Evolutionary conservation across 1,140 invertebrate genomes (phyloP).

Genomic region (Halyomorpha halys): DNA sequence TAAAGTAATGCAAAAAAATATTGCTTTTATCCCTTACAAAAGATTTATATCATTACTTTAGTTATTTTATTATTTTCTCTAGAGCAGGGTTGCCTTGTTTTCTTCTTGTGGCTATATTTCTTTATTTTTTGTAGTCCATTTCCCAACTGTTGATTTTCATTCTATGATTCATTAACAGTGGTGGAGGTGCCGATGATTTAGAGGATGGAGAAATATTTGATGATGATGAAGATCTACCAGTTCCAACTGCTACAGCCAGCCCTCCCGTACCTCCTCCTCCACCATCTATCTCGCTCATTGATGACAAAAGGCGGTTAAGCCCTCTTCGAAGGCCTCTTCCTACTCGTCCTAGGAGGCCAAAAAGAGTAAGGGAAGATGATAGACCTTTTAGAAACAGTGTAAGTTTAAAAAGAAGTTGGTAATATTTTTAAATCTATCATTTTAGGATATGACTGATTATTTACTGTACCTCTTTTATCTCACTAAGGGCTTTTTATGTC

Average conservation of each 20-base stretch:
- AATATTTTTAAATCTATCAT: conserved; percentile 1
- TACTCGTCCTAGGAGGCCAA: background rate
- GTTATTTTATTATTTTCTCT: too few species aligned
- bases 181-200: conserved; percentile 14
- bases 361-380: background rate
- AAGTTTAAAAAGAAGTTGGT: background rate
- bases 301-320: background rate
- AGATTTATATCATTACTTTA: too few species aligned
- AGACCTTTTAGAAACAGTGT: conserved; percentile 11
- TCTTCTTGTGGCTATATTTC: too few species aligned
- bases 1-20: too few species aligned
- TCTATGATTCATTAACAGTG: background rate
- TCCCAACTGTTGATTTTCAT: too few species aligned
- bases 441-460: background rate
- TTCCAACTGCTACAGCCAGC: background rate
- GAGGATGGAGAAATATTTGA: conserved; percentile 23
- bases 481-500: too few species aligned
- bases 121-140: too few species aligned
- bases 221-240: conserved; percentile 15
- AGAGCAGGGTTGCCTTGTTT: too few species aligned
- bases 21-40: too few species aligned
- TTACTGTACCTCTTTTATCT: too few species aligned
- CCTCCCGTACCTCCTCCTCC: background rate
- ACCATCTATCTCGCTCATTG: background rate
- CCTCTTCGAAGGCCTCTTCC: background rate